These are phyloP conservation scores for Pollenia griseotomentosa DNA, from an alignment of 2,888 invertebrate species.

Conservation along the genomic window DNA sequence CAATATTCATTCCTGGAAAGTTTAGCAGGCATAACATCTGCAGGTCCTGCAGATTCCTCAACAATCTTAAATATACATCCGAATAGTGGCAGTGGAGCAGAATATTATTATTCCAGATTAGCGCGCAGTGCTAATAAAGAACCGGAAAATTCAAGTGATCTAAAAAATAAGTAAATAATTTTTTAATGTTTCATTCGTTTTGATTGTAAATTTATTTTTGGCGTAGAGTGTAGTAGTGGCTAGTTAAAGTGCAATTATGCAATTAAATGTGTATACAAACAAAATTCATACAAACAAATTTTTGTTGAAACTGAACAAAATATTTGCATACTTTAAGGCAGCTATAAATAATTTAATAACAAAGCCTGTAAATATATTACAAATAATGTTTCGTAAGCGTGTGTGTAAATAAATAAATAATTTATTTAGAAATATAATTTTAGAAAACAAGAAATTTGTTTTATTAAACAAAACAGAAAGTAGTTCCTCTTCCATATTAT, in stretches of 20 bases:
- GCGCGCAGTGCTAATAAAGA: slow-evolving; percentile 51
- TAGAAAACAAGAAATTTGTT: background rate
- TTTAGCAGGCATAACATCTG: slow-evolving; percentile 74
- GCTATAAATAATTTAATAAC: background rate
- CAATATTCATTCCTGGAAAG: slow-evolving; percentile 80
- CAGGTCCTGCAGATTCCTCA: slow-evolving; percentile 34
- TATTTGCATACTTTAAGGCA: slow-evolving; percentile 50
- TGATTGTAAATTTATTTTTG: slow-evolving; percentile 21
- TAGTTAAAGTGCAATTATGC: slow-evolving; percentile 27
- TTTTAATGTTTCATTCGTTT: background rate
- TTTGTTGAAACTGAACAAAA: background rate
- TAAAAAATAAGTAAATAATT: slow-evolving; percentile 1
- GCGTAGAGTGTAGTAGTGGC: slow-evolving; percentile 27
- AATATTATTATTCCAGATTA: slow-evolving; percentile 75
- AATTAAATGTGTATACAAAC: slow-evolving; percentile 7
- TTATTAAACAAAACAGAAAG: background rate
- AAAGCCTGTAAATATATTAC: slow-evolving; percentile 29
- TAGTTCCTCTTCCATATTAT: too few species aligned
- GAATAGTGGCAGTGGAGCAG: slow-evolving; percentile 63
- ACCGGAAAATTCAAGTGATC: slow-evolving; percentile 8
- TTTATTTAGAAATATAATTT: slow-evolving; percentile 32
- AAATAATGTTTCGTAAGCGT: slow-evolving; percentile 27
- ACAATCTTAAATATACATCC: slow-evolving; percentile 60
- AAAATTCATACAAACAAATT: background rate
- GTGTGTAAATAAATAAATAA: slow-evolving; percentile 62